Base-by-base conservation (phyloP, 1,140 invertebrate species). In the Drosophila kikkawai region DNA sequence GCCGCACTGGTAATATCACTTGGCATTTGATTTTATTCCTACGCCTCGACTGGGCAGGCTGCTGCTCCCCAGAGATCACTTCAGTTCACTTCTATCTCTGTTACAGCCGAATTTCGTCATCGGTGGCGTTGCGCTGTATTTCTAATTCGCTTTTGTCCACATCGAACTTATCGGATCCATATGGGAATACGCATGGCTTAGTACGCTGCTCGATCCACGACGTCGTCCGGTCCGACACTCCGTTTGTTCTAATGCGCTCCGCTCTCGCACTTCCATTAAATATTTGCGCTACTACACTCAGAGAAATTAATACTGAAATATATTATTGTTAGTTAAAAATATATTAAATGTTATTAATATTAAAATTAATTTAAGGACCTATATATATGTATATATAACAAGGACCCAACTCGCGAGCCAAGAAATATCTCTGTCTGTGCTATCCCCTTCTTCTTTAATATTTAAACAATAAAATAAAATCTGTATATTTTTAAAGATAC, bases 171-270 rank as follows among this genome's bases (percentile, higher is more conserved):
- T 69, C 63, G 36, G 19, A 56, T 19, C 8, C 29, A n/a, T 12
- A 26, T 17, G 19, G 32, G 39, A 60, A 19, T 34, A 32, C 36
- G 39, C 61, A 64, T 58, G 26, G 61, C 13, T 19, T 36, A n/a
- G 2, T 65, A 15, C 8, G 15, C 17, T 22, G 11, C 17, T 63
- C 58, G 29, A 17, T 56, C 47, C 37, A 41, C 9, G 12, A 26
- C 37, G 66, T 51, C 68, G 45, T 59, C 50, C 55, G 47, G 36
- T 67, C 36, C 64, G 58, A 60, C 41, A 48, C 58, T 39, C 59
- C 7, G 82, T 51, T 53, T 51, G 34, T 65, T 88, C 71, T 87
- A 88, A 77, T 26, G 37, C 7, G 4, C 6, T 29, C 17, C 48
- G 41, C 63, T 75, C 64, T 37, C 64, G 17, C 5, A 15, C 63